A percentile compares a stretch with the other conserved stretches of the same genome.
These are phyloP conservation scores for Lasiurus borealis DNA, from an alignment of 2,113 vertebrate species.

Conservation along the genomic window DNA sequence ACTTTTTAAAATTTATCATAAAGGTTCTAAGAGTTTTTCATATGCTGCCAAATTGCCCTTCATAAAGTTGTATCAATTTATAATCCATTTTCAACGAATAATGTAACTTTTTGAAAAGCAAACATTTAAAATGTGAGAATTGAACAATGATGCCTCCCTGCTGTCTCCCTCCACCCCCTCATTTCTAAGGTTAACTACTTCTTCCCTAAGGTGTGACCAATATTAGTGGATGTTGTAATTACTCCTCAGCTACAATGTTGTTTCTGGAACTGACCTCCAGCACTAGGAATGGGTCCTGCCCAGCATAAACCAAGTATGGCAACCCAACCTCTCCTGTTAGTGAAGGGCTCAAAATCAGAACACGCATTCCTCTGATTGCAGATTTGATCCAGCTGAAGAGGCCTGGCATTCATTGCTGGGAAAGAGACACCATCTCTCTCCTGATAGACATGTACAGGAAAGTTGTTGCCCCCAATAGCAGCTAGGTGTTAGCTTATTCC, in stretches of 20 bases:
- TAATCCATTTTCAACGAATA: constrained; percentile 34
- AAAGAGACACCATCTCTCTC: neutral
- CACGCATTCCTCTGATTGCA: neutral
- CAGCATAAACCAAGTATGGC: neutral
- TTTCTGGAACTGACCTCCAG: constrained; percentile 40
- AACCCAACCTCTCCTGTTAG: neutral
- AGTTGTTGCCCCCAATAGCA: neutral
- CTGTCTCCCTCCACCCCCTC: neutral
- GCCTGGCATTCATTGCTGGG: neutral
- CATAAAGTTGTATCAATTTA: constrained; percentile 31
- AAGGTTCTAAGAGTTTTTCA: constrained; percentile 40
- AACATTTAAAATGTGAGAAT: neutral
- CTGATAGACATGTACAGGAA: neutral
- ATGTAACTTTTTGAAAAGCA: constrained; percentile 4
- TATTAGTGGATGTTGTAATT: neutral
- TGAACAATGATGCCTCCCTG: neutral
- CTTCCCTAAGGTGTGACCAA: neutral
- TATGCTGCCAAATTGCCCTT: constrained; percentile 42
- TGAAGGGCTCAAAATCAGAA: constrained; percentile 36
- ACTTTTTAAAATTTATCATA: constrained; percentile 20
- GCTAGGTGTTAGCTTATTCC: neutral
- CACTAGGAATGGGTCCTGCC: neutral
- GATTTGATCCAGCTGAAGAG: neutral
- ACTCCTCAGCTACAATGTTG: neutral
- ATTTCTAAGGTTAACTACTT: neutral